Base-by-base conservation (phyloP, 2,797 vertebrate genomes). In the Argya squamiceps region DNA sequence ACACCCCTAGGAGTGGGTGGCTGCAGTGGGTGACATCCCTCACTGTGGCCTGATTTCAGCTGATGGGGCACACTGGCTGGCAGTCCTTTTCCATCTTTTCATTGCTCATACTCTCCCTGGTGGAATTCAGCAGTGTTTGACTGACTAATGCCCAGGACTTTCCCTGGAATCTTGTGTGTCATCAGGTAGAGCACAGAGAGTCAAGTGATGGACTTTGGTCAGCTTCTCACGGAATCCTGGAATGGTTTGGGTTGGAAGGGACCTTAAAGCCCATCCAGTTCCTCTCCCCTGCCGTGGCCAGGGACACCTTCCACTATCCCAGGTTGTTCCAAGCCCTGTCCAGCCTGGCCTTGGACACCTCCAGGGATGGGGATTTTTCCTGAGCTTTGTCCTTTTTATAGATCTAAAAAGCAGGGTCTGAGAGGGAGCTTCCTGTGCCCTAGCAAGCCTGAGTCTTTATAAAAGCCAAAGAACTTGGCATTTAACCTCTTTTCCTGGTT, bases 281-380 rank as follows among this genome's bases (percentile, higher is more conserved):
- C 26, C 30, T 32, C 7, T 39, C 20, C 21, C 9, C 34, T 65
- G 65, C 59, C 39, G 7, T 21, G 59, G 34, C 3, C 55, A 46
- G n/a, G 44, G 39, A 14, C 60, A 34, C 30, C 18, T 65, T 32
- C 65, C 52, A 23, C 52, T 14, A 1, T 6, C 34, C 73, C 56
- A 34, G 21, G 5, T 0, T 44, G 50, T 6, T 11, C 50, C 58
- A 29, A 43, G 14, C 29, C 29, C 26, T 0, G 0, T 71, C 52
- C 39, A 65, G 4, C 39, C 26, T 78, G 39, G 65, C 73, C 34
- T 47, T n/a, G 59, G n/a, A 18, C 26, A 12, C 39, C 71, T 1
- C 18, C 67, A 73, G 46, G 67, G 19, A 36, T 43, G 27, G 34
- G 26, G 22, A 18, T 46, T 62, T 58, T 55, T 39, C 53, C 34